phyloP scores from a whole-genome alignment of 1,140 invertebrate species.

The Dendrolimus kikuchii region DNA sequence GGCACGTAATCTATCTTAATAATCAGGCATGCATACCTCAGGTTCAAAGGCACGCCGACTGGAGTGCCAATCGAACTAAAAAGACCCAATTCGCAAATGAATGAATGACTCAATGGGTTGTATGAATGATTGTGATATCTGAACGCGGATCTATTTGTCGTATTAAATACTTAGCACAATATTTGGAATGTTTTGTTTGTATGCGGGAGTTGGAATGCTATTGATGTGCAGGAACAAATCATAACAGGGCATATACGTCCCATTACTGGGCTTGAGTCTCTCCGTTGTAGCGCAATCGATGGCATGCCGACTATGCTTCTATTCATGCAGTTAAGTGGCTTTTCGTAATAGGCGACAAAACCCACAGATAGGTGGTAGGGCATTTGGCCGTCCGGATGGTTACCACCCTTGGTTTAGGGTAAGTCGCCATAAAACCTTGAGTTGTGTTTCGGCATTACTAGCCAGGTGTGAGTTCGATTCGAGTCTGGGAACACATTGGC shows the following conservation, averaged over 20 bases:
- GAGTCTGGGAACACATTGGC: no score
- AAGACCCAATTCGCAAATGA: slow-evolving; percentile 37
- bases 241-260: neutral
- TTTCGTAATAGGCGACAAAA: no score
- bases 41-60: slow-evolving; percentile 57
- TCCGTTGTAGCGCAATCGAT: no score
- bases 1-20: slow-evolving; percentile 37
- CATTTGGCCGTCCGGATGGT: no score
- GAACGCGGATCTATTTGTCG: slow-evolving; percentile 57
- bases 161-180: slow-evolving; percentile 55
- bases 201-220: slow-evolving; percentile 39
- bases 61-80: slow-evolving; percentile 61
- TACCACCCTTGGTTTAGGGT: no score
- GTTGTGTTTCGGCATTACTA: no score
- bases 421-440: no score
- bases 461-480: no score
- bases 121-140: slow-evolving; percentile 52
- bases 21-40: slow-evolving; percentile 38
- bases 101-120: slow-evolving; percentile 22
- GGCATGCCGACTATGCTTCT: no score
- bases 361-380: no score
- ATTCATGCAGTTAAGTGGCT: no score
- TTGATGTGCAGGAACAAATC: slow-evolving; percentile 23
- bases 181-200: slow-evolving; percentile 34
- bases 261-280: no score